Conservation (phyloP, 2,113 vertebrate genomes). For the Otus sunia region DNA sequence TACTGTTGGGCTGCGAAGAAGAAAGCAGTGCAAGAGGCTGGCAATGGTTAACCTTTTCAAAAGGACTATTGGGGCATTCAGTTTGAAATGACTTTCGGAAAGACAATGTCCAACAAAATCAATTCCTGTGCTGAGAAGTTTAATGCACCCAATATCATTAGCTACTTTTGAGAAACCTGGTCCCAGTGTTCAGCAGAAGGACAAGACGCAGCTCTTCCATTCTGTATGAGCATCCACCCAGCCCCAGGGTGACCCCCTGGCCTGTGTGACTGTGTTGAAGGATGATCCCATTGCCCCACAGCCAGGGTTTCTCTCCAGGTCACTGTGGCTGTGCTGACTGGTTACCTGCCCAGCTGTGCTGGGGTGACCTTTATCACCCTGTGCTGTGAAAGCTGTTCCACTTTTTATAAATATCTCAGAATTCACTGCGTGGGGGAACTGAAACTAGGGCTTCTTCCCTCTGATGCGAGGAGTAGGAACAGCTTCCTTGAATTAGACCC, state of each 20-base stretch:
- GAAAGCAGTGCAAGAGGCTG: neutral
- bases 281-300: rapidly evolving
- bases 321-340: rapidly evolving
- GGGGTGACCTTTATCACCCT: neutral
- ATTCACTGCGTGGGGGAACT: neutral
- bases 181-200: neutral
- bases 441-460: neutral
- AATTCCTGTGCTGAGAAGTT: neutral
- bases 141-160: neutral
- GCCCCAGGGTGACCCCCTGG: rapidly evolving
- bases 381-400: neutral
- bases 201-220: neutral
- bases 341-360: neutral
- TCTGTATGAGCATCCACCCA: neutral
- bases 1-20: neutral
- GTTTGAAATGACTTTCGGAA: neutral
- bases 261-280: neutral
- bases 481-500: neutral
- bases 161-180: neutral
- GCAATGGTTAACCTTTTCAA: neutral
- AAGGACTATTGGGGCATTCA: neutral
- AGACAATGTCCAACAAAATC: neutral
- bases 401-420: conserved; percentile 33
- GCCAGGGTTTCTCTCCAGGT: neutral
- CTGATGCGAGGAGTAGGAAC: neutral